Percentiles rank a stretch among this genome's conserved stretches.
Evolutionary conservation across 2,797 vertebrate species (phyloP).

Genomic region (Dendrocincla tyrannina): DNA sequence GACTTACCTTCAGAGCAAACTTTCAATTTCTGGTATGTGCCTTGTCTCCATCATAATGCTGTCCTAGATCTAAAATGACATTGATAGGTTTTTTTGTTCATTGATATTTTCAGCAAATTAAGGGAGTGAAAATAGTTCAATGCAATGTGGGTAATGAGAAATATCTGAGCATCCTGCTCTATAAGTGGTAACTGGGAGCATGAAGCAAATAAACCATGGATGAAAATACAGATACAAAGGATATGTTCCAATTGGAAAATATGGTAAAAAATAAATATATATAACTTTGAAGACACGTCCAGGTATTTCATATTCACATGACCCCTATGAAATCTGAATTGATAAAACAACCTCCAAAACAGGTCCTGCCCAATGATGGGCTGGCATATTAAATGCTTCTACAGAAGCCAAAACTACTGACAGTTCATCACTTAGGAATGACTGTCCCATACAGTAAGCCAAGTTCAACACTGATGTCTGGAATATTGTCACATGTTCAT

Average conservation of each 20-base stretch:
- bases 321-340: not conserved
- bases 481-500: not conserved
- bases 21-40: not conserved
- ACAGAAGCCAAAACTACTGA: not conserved
- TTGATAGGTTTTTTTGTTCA: not conserved
- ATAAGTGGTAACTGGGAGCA: not conserved
- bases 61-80: not conserved
- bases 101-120: not conserved
- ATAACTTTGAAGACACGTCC: not conserved
- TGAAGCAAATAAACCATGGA: not conserved
- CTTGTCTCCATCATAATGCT: not conserved
- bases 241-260: not conserved
- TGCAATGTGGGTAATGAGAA: not conserved
- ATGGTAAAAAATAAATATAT: not conserved
- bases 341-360: not conserved
- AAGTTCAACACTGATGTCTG: not conserved
- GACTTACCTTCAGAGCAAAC: not conserved
- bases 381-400: not conserved
- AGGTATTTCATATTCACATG: not conserved
- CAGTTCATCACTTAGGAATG: not conserved
- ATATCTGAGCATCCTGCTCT: not conserved
- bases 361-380: not conserved
- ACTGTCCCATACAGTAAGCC: not conserved
- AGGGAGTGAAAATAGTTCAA: not conserved
- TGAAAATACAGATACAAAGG: not conserved